Conservation (phyloP, 1,140 invertebrate genomes). For the Aphelinus certus region DNA sequence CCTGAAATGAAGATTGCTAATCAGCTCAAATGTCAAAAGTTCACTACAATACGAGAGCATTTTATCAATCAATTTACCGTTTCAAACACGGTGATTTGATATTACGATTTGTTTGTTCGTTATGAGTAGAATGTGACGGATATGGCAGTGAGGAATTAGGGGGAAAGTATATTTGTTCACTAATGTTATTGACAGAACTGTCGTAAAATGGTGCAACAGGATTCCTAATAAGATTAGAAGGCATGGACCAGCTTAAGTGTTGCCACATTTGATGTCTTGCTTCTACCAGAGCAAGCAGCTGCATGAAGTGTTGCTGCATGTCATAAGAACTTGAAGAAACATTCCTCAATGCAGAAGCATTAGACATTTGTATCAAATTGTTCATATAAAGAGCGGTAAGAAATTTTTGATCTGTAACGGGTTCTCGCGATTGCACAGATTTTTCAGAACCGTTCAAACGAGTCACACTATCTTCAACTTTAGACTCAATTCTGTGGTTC, state of each 20-base stretch:
- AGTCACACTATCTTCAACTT: constrained; percentile 56
- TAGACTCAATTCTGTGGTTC: constrained; percentile 28
- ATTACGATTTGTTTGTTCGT: constrained; percentile 61
- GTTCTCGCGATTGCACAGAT: constrained; percentile 57
- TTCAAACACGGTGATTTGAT: constrained; percentile 59
- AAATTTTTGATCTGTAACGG: constrained; percentile 68
- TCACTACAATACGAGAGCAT: neutral
- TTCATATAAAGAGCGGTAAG: constrained; percentile 72
- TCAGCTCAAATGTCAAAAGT: neutral
- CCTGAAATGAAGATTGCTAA: constrained; percentile 57
- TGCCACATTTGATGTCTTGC: constrained; percentile 66
- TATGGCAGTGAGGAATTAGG: constrained; percentile 55
- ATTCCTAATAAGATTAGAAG: constrained; percentile 57
- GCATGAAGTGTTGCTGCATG: constrained; percentile 60
- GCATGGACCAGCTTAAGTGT: constrained; percentile 61
- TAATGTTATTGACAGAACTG: constrained; percentile 49
- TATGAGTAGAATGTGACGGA: constrained; percentile 62
- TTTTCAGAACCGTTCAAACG: constrained; percentile 58
- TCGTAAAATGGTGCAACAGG: constrained; percentile 59
- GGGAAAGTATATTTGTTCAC: constrained; percentile 57
- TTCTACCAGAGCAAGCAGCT: constrained; percentile 62
- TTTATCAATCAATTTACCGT: constrained; percentile 51
- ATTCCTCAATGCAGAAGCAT: constrained; percentile 54
- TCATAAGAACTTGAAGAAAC: constrained; percentile 51
- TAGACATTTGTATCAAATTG: constrained; percentile 65